Conservation (phyloP, 2,113 vertebrate genomes). For the Glaucidium brasilianum region DNA sequence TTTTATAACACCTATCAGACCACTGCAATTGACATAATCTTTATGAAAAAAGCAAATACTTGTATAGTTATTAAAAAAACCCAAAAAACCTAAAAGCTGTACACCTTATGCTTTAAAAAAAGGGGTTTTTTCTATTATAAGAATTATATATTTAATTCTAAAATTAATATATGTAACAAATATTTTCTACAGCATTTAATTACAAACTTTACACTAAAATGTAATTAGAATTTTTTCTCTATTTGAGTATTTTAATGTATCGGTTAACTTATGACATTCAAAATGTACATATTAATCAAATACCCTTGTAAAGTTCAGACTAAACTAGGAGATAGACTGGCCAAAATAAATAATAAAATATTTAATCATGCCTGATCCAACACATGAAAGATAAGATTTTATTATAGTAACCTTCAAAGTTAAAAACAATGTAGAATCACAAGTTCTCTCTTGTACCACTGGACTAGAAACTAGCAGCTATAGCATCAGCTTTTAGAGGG, state of each 20-base stretch:
- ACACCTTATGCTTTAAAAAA: neutral
- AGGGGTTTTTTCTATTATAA: neutral
- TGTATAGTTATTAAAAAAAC: neutral
- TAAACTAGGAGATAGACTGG: neutral
- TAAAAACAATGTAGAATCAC: neutral
- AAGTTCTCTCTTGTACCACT: neutral
- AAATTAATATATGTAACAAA: neutral
- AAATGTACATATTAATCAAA: neutral
- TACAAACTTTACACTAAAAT: neutral
- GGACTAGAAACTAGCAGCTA: neutral
- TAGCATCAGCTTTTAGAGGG: neutral
- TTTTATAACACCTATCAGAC: neutral
- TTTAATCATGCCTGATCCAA: neutral
- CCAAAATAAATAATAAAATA: constrained; percentile 15
- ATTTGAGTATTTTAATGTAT: neutral
- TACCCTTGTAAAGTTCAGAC: neutral
- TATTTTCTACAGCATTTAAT: neutral
- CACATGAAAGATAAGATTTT: neutral
- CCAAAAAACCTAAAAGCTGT: neutral
- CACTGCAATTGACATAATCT: neutral
- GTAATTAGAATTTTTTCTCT: neutral
- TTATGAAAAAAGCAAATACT: neutral
- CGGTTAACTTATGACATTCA: neutral
- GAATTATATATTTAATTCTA: neutral
- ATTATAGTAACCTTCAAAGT: neutral